Base-by-base conservation (phyloP, 2,797 vertebrate species). In the Phoxinus dragarum region DNA sequence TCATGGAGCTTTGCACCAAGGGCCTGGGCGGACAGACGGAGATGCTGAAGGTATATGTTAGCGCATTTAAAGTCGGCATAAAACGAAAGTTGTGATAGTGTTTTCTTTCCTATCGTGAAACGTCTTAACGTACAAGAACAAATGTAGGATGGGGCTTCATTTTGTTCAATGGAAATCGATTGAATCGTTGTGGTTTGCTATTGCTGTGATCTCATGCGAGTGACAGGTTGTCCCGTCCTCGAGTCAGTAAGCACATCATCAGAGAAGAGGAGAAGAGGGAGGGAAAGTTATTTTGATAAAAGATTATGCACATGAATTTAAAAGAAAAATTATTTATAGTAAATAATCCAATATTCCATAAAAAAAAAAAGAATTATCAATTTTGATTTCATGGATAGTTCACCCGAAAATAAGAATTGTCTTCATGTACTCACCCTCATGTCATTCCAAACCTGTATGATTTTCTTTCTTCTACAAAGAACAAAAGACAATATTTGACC, bases 1-100 rank as follows among this genome's bases (percentile, higher is more conserved):
- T 99, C 84, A 99, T 99, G 98, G 98, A 99, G 94, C 96, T 99
- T 88, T 99, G 98, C 93, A 99, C 97, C 84, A 99, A 98, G 92
- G 98, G 98, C 59, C 96, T 99, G 86, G 98, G 98, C 42, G 97
- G 95, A 86, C 98, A 99, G 92, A 98, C 98, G 0, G 98, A 99
- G 87, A 92, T 96, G 85, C 95, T 99, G 64, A 99, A 97, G 97
- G 98, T 95, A 67, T 34, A 21, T 54, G 23, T 54, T 21, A 14
- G 52, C 27, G 11, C 19, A 54, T 47, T 49, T n/a, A 54, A 40
- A 64, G 12, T 31, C 2, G 12, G 0, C n/a, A 31, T 64, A 61
- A 61, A 27, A 27, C 10, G 0, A 5, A 61, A 61, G 23, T n/a
- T 59, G 23, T 23, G 23, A n/a, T 59, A n/a, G 9, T 56, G 7